Conservation (phyloP, 35 echinoderm and acorn worm genomes). For the Strongylocentrotus purpuratus region DNA sequence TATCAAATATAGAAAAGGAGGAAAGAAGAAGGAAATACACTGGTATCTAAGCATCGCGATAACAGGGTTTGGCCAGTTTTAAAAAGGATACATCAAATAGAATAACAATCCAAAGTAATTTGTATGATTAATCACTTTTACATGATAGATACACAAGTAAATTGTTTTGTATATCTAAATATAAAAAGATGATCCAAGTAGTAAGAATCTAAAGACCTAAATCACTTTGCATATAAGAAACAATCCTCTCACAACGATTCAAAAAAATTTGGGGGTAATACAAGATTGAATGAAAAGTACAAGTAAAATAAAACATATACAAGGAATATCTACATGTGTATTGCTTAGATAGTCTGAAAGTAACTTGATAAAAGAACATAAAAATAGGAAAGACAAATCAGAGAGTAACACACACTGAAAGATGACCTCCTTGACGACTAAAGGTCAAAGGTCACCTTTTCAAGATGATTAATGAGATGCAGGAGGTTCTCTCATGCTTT, state of each 20-base stretch:
- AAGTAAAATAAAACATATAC: neutral
- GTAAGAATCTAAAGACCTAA: neutral
- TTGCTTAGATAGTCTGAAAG: conserved; percentile 11
- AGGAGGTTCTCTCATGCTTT: conserved; percentile 32
- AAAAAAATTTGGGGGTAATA: neutral
- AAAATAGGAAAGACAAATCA: conserved; percentile 19
- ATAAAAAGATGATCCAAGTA: neutral
- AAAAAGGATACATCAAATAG: neutral
- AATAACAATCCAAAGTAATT: neutral
- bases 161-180: neutral
- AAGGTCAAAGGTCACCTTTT: neutral
- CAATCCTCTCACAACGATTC: neutral
- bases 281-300: neutral
- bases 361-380: conserved; percentile 14
- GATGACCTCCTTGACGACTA: neutral
- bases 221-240: neutral
- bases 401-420: conserved; percentile 17
- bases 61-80: neutral
- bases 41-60: no score
- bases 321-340: neutral
- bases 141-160: neutral
- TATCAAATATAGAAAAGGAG: no score
- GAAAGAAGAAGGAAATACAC: no score
- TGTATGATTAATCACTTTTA: neutral
- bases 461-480: neutral